Percentiles rank a stretch among this genome's conserved stretches.
Conservation (phyloP, 1,140 invertebrate genomes). For the Rhopalosiphum maidis region DNA sequence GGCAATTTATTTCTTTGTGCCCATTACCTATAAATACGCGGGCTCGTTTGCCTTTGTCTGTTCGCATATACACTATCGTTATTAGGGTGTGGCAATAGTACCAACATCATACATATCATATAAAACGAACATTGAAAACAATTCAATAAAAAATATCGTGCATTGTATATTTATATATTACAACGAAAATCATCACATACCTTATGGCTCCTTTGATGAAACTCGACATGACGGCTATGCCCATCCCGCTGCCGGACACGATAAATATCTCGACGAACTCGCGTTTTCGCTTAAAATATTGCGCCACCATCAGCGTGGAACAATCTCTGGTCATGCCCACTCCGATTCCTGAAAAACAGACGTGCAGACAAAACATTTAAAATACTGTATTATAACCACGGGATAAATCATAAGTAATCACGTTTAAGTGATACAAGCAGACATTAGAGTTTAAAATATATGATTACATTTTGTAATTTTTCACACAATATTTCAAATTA, state of each 20-base stretch:
- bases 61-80: neutral
- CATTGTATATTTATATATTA: neutral
- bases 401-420: neutral
- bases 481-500: neutral
- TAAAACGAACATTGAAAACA: neutral
- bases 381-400: neutral
- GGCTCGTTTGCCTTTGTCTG: neutral
- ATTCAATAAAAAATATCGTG: neutral
- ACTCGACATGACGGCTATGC: constrained; percentile 82
- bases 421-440: neutral
- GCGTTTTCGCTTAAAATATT: constrained; percentile 85
- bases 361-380: neutral
- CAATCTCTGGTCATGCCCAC: constrained; percentile 84
- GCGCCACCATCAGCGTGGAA: constrained; percentile 87
- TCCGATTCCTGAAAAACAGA: constrained; percentile 73
- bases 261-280: constrained; percentile 89
- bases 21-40: neutral
- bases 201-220: constrained; percentile 80
- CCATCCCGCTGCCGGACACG: constrained; percentile 82
- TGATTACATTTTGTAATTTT: neutral
- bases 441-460: neutral
- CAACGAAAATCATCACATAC: constrained; percentile 65
- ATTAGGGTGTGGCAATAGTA: neutral
- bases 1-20: neutral
- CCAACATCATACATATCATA: neutral